Percentiles rank a stretch among this genome's conserved stretches.
Conservation (phyloP, 2,888 invertebrate genomes). For the Ellobium chinense region DNA sequence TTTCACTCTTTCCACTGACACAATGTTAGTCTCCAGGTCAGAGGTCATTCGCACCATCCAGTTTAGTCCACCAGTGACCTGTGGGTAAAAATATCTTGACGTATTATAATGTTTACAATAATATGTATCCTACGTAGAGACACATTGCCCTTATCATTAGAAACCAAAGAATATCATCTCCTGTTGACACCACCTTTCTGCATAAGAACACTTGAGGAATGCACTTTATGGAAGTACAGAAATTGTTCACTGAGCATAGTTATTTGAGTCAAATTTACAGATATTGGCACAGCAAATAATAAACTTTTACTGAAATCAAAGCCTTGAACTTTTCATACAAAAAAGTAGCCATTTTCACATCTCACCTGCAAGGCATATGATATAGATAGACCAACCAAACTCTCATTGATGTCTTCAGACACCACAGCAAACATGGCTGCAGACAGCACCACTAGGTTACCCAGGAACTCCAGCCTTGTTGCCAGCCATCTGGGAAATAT, state of each 20-base stretch:
- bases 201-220: too few species aligned
- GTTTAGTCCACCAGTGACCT: constrained; percentile 96
- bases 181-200: too few species aligned
- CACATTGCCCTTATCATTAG: too few species aligned
- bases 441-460: constrained; percentile 71
- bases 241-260: too few species aligned
- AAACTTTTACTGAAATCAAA: background rate
- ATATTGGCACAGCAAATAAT: too few species aligned
- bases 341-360: background rate
- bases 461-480: constrained; percentile 75
- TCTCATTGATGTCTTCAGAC: constrained; percentile 66
- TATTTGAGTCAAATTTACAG: too few species aligned
- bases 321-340: background rate
- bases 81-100: too few species aligned
- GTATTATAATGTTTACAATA: too few species aligned
- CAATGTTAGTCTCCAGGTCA: constrained; percentile 97
- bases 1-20: too few species aligned
- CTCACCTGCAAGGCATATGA: constrained; percentile 56
- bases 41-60: constrained; percentile 97
- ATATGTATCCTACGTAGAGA: too few species aligned
- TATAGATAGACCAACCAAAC: constrained; percentile 76
- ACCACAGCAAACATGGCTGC: constrained; percentile 77
- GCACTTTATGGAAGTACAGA: too few species aligned
- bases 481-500: constrained; percentile 74
- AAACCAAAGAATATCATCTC: too few species aligned